phyloP scores from a whole-genome alignment of 2,113 vertebrate genomes.

The Pipra filicauda region DNA sequence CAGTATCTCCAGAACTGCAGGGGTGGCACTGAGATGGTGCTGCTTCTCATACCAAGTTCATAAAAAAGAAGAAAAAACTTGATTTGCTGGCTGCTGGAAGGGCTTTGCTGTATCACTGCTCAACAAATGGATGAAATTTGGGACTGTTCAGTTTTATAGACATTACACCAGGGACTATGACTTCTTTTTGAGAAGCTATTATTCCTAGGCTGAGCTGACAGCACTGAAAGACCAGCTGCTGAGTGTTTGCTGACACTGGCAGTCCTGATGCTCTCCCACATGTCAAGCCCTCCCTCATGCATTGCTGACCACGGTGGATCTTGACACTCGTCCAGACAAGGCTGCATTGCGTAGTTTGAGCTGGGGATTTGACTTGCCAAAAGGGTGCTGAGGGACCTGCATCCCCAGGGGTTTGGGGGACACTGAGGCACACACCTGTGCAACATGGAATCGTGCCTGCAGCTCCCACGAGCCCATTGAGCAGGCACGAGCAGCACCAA shows the following conservation, averaged over 20 bases:
- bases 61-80: not conserved
- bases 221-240: not conserved
- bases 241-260: not conserved
- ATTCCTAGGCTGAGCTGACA: not conserved
- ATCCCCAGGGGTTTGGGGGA: not conserved
- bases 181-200: not conserved
- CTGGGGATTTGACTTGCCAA: not conserved
- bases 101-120: not conserved
- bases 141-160: not conserved
- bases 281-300: accelerated
- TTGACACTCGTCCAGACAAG: accelerated
- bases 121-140: not conserved
- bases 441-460: not conserved
- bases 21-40: not conserved
- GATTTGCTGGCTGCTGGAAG: not conserved
- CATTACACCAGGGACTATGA: not conserved
- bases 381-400: not conserved
- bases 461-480: accelerated
- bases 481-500: not conserved
- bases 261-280: accelerated
- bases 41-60: not conserved
- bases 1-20: not conserved
- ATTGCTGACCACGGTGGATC: accelerated
- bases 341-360: accelerated
- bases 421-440: not conserved